These are phyloP conservation scores for Anolis carolinensis DNA, from an alignment of 2,113 vertebrate species.

Conservation along the genomic window DNA sequence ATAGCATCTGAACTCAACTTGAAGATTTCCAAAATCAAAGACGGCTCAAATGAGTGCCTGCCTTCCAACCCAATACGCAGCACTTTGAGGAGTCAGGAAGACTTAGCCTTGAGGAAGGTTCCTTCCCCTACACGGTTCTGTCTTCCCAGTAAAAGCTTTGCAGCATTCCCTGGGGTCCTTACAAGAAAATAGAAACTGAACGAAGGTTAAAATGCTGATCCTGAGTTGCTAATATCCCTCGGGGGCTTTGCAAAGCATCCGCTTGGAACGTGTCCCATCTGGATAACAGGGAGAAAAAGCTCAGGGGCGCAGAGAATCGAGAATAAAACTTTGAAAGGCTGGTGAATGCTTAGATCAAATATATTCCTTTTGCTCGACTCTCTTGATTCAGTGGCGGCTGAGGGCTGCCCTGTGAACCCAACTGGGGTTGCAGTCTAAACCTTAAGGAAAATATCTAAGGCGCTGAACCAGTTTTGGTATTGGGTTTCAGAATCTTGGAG, in stretches of 20 bases:
- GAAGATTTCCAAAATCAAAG: neutral
- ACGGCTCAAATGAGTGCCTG: neutral
- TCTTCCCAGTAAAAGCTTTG: slow-evolving; percentile 39
- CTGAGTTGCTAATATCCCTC: slow-evolving; percentile 47
- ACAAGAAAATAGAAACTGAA: slow-evolving; percentile 43
- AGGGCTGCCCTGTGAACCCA: too few relatives aligned
- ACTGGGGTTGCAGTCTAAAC: too few relatives aligned
- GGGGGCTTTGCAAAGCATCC: slow-evolving; percentile 53
- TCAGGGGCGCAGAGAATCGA: neutral
- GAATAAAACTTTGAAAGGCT: slow-evolving; percentile 45
- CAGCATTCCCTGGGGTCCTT: slow-evolving; percentile 37
- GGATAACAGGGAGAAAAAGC: slow-evolving; percentile 36
- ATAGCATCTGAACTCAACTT: neutral
- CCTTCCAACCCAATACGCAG: accelerated
- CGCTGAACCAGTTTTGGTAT: too few relatives aligned
- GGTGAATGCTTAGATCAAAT: neutral
- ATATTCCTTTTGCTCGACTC: accelerated
- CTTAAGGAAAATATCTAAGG: too few relatives aligned
- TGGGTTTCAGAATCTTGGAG: too few relatives aligned
- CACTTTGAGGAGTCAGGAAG: neutral
- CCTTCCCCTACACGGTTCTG: neutral
- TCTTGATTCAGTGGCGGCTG: neutral
- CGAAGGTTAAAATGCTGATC: slow-evolving; percentile 62
- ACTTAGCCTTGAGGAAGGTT: neutral
- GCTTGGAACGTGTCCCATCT: slow-evolving; percentile 50